phyloP scores from a whole-genome alignment of 2,888 invertebrate genomes.

The Orgyia antiqua region DNA sequence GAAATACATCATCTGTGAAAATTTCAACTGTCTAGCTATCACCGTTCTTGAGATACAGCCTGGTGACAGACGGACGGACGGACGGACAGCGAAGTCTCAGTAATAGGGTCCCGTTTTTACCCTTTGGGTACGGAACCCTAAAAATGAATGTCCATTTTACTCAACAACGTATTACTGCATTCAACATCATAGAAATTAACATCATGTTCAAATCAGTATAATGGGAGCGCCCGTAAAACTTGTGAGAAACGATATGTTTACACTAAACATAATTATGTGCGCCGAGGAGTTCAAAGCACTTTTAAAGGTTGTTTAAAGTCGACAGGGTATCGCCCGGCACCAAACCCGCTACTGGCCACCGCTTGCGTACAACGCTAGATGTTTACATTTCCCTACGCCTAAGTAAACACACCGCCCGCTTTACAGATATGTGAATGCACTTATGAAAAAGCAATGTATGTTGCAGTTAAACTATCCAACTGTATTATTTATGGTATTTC shows the following conservation, averaged over 20 bases:
- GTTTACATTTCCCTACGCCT: slow-evolving; percentile 53
- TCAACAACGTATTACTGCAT: no score
- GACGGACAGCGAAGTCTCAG: no score
- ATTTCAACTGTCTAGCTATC: no score
- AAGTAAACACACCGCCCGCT: slow-evolving; percentile 42
- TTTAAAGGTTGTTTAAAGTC: slow-evolving; percentile 34
- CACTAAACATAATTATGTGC: slow-evolving; percentile 39
- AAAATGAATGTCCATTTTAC: no score
- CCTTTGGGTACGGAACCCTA: no score
- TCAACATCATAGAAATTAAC: no score
- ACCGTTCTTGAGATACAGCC: no score
- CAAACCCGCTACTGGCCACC: slow-evolving; percentile 28
- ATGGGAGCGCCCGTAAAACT: no score
- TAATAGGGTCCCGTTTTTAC: no score
- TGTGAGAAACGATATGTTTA: slow-evolving; percentile 36
- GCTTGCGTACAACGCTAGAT: slow-evolving; percentile 13
- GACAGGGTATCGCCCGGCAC: slow-evolving; percentile 20
- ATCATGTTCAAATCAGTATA: no score
- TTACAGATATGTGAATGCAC: slow-evolving; percentile 16
- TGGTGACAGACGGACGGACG: no score
- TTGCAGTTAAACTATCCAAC: slow-evolving; percentile 16
- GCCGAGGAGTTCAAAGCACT: slow-evolving; percentile 46
- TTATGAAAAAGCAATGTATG: slow-evolving; percentile 15
- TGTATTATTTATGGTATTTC: neutral
- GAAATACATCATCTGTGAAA: no score